phyloP scores from a whole-genome alignment of 2,888 invertebrate species.

The Idaea dimidiata region DNA sequence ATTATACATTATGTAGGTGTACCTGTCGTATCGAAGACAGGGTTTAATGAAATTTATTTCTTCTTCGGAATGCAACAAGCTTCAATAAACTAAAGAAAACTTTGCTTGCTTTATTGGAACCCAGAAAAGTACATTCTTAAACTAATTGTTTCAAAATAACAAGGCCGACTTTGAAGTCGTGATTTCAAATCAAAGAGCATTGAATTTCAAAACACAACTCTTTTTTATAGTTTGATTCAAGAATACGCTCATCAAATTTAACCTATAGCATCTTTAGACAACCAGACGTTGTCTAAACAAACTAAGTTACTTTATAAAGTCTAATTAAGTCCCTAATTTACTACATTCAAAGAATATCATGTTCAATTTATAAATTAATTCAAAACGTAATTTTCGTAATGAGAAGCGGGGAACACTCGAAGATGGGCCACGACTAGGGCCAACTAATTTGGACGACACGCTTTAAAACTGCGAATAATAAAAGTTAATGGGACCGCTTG shows the following conservation, averaged over 20 bases:
- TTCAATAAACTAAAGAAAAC: no score
- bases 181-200: no score
- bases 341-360: conserved; percentile 4
- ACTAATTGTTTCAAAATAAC: no score
- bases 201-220: no score
- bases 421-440: conserved; percentile 69
- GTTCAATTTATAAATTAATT: conserved; percentile 49
- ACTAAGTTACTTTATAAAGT: conserved; percentile 3
- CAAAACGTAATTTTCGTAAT: conserved; percentile 55
- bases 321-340: conserved; percentile 1
- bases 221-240: no score
- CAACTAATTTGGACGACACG: conserved; percentile 77
- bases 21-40: no score
- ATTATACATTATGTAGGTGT: no score
- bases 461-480: conserved; percentile 76
- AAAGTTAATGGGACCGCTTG: conserved; percentile 75
- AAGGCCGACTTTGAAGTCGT: no score
- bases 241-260: neutral
- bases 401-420: conserved; percentile 49
- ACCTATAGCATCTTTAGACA: conserved; percentile 4
- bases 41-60: no score
- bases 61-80: no score
- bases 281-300: conserved; percentile 5
- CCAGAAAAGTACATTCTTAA: no score
- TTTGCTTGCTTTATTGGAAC: no score